phyloP scores from a whole-genome alignment of 1,140 invertebrate species.

The Megathymus violae region DNA sequence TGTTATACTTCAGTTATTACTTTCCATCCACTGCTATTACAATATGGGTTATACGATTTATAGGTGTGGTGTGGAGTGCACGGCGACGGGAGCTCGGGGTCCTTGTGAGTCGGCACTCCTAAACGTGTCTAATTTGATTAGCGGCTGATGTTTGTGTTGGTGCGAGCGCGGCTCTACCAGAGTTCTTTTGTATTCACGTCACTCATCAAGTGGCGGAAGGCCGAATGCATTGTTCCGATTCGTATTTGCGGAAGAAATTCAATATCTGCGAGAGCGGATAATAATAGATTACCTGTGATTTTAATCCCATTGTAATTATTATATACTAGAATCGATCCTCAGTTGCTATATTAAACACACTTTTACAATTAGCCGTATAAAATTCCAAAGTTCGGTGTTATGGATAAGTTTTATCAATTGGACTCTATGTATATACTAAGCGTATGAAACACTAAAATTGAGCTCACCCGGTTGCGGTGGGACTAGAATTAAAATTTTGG shows the following conservation, averaged over 20 bases:
- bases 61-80: too few relatives aligned
- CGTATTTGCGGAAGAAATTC: conserved; percentile 6
- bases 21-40: neutral
- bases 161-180: too few relatives aligned
- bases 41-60: too few relatives aligned
- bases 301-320: neutral
- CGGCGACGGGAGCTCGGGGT: neutral
- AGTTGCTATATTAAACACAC: neutral
- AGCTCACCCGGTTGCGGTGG: too few relatives aligned
- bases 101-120: conserved; percentile 18
- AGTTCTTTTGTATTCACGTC: conserved; percentile 5
- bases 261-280: conserved; percentile 3
- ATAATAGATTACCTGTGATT: neutral
- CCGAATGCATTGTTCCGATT: conserved; percentile 7
- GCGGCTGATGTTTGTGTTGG: conserved; percentile 18
- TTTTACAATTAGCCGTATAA: neutral
- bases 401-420: too few relatives aligned
- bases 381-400: too few relatives aligned
- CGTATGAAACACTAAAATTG: too few relatives aligned
- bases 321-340: too few relatives aligned
- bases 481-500: too few relatives aligned
- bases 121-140: conserved; percentile 30
- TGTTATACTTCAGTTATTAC: neutral
- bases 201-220: conserved; percentile 14
- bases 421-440: too few relatives aligned